Base-by-base conservation (phyloP, 2,888 invertebrate species). In the Cerastis rubricosa region DNA sequence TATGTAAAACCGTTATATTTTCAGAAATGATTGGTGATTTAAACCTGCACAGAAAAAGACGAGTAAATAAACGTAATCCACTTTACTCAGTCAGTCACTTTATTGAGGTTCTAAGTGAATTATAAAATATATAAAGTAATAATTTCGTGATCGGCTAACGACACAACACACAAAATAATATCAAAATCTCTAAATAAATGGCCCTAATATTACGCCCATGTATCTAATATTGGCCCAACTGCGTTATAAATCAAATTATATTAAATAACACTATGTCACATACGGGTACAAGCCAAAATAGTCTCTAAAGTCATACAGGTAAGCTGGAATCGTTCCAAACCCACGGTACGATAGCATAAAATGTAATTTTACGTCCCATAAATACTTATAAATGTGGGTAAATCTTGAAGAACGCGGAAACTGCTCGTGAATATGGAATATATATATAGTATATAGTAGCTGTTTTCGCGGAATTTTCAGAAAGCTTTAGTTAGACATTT, bases 301-400 rank as follows among this genome's bases (percentile, higher is more conserved):
- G n/a, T n/a, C 47, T 51, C 29, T 80, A 78, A 22, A 1, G 6
- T 47, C 68, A 49, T 19, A 63, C 79, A 84, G 81, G 78, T 86
- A 71, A 40, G 14, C 19, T 86, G 85, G 81, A 76, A 61, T 1
- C 5, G 25, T 71, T 76, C 81, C 87, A 85, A 74, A 71, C 0
- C 17, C 22, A 14, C 70, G 19, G 3, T 54, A 67, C 71, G 69
- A 73, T 76, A 71, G 29, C 66, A 81, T 86, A 72, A 78, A 84
- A 74, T 59, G 64, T 81, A 75, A 85, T 77, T 77, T 85, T 86
- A 74, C 68, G 63, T 59, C 45, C 74, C 70, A 74, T 68, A 85
- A 73, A 75, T 77, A 77, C 65, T 67, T 57, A 78, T 74, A 80
- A 86, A 71, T 51, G 70, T 47, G 8, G 70, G 1, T 74, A 81